Evolutionary conservation across 2,113 vertebrate genomes (phyloP).

Genomic region (Anser brachyrhynchus): DNA sequence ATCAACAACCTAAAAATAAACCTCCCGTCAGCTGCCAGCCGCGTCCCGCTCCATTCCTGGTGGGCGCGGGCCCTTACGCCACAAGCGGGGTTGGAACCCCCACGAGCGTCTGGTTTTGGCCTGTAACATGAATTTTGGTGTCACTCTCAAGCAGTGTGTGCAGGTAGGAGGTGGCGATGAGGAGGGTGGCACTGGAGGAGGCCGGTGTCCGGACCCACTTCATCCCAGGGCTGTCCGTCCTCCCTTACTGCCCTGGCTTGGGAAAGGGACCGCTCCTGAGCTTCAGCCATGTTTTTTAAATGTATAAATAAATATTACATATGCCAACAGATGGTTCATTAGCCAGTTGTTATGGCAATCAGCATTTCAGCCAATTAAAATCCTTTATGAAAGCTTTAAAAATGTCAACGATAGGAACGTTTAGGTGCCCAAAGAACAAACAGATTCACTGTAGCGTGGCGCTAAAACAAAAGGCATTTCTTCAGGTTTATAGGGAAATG

Average conservation of each 20-base stretch:
- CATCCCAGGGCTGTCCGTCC: neutral
- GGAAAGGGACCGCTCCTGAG: neutral
- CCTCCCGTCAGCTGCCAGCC: neutral
- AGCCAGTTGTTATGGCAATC: conserved; percentile 78
- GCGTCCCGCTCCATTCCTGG: neutral
- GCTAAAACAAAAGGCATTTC: neutral
- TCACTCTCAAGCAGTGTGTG: neutral
- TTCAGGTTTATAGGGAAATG: neutral
- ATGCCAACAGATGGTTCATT: conserved; percentile 76
- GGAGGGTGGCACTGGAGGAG: neutral
- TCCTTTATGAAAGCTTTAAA: conserved; percentile 60
- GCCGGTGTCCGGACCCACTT: accelerated
- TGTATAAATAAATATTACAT: conserved; percentile 78
- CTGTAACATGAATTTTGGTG: neutral
- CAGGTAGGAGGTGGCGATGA: neutral
- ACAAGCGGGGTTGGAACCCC: neutral
- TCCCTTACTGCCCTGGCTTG: neutral
- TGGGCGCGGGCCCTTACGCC: neutral
- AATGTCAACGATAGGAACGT: conserved; percentile 54
- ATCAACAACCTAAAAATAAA: conserved; percentile 56
- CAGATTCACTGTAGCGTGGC: neutral
- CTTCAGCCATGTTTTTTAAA: neutral
- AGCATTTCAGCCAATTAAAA: conserved; percentile 75
- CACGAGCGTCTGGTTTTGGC: neutral
- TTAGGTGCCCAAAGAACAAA: conserved; percentile 35